These are phyloP conservation scores for Lordiphosa andalusiaca DNA, from an alignment of 2,888 invertebrate species.

Conservation along the genomic window DNA sequence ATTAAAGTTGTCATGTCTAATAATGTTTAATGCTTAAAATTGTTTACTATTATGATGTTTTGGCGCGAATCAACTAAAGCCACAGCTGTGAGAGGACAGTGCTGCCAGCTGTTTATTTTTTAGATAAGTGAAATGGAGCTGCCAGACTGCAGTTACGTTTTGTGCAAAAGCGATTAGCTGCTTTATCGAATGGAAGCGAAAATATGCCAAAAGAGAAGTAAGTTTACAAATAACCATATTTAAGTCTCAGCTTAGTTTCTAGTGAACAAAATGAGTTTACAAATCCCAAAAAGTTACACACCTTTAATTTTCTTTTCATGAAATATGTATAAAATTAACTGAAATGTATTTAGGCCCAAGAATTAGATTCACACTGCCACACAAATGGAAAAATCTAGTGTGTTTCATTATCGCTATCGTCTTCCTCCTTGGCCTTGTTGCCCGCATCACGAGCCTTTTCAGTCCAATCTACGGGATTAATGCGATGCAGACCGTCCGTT, in stretches of 20 bases:
- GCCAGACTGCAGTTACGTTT: too few relatives aligned
- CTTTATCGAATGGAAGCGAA: too few relatives aligned
- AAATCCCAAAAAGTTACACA: constrained; percentile 1
- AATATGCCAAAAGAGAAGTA: too few relatives aligned
- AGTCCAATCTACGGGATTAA: constrained; percentile 88
- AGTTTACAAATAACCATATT: too few relatives aligned
- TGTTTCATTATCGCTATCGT: constrained; percentile 84
- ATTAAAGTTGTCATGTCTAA: constrained; percentile 68
- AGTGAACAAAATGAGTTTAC: too few relatives aligned
- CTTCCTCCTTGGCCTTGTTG: constrained; percentile 85
- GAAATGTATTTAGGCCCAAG: constrained; percentile 26
- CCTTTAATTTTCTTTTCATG: constrained; percentile 11
- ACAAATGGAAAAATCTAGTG: constrained; percentile 12
- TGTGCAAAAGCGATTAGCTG: too few relatives aligned
- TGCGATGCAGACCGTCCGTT: constrained; percentile 88
- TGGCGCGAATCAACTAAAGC: constrained; percentile 23
- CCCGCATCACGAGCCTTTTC: constrained; percentile 95
- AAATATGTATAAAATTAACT: constrained; percentile 25
- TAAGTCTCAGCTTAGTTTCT: too few relatives aligned
- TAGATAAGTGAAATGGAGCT: too few relatives aligned
- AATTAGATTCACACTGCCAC: constrained; percentile 29
- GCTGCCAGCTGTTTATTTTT: too few relatives aligned
- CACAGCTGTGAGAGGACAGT: too few relatives aligned
- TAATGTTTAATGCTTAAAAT: background rate
- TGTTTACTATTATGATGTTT: constrained; percentile 7